These are phyloP conservation scores for Odobenus rosmarus DNA, from an alignment of 2,113 vertebrate genomes.

Conservation along the genomic window DNA sequence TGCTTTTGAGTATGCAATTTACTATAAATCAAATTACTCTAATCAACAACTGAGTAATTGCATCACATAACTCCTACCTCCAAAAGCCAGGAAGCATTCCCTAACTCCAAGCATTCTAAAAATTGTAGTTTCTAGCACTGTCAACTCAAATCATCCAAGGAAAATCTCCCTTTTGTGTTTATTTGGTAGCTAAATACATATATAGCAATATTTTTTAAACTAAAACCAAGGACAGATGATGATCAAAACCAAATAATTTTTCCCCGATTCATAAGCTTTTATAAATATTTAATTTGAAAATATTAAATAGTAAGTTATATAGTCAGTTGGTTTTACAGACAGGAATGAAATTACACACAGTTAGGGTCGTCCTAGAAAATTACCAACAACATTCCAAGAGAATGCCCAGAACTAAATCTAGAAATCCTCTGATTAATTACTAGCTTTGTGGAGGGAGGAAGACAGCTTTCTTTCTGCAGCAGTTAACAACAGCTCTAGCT, in stretches of 20 bases:
- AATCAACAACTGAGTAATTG: slow-evolving; percentile 21
- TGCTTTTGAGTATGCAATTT: neutral
- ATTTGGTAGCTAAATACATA: neutral
- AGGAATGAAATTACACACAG: slow-evolving; percentile 21
- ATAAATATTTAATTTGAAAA: slow-evolving; percentile 47
- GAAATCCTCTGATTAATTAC: neutral
- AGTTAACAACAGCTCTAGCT: neutral
- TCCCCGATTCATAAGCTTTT: neutral
- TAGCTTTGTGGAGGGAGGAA: neutral
- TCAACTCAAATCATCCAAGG: neutral
- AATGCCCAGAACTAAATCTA: neutral
- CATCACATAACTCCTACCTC: neutral
- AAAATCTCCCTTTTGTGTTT: slow-evolving; percentile 23
- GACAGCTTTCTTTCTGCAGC: neutral
- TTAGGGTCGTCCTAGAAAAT: neutral
- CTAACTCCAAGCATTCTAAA: slow-evolving; percentile 28
- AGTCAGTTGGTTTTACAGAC: neutral
- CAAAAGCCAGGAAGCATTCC: neutral
- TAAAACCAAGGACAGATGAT: neutral
- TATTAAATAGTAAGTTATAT: neutral
- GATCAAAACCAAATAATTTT: neutral
- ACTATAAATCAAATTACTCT: neutral
- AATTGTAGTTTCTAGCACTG: neutral
- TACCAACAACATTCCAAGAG: neutral
- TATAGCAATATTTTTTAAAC: slow-evolving; percentile 7